These are phyloP conservation scores for Scaptomyza reducta DNA, from an alignment of 2,888 invertebrate genomes.

Conservation along the genomic window DNA sequence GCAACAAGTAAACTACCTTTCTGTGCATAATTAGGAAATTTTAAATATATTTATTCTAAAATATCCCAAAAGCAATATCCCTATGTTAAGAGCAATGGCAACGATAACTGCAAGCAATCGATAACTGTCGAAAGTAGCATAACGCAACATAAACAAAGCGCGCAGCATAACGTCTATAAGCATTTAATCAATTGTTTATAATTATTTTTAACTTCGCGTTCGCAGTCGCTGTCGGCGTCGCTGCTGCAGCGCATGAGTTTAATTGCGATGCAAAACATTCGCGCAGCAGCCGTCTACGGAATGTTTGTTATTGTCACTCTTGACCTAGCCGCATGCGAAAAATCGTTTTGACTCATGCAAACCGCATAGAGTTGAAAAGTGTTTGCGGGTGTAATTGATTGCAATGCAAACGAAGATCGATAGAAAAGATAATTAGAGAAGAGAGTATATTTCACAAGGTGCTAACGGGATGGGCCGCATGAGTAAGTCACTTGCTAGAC, in stretches of 20 bases:
- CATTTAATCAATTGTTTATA: constrained; percentile 1
- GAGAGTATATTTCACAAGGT: constrained; percentile 45
- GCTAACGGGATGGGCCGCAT: constrained; percentile 44
- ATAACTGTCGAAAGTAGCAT: neutral
- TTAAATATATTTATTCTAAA: neutral
- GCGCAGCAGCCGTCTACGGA: constrained; percentile 37
- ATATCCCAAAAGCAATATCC: neutral
- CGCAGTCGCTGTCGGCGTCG: constrained; percentile 1
- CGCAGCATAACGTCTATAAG: neutral
- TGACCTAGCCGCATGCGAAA: constrained; percentile 72
- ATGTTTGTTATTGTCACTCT: constrained; percentile 55
- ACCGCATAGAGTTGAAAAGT: neutral
- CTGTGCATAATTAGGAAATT: too few relatives aligned
- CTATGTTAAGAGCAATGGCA: neutral
- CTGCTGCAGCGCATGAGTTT: constrained; percentile 25
- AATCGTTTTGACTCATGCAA: constrained; percentile 55
- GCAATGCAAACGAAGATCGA: constrained; percentile 30
- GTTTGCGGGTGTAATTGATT: constrained; percentile 25
- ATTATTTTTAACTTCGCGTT: neutral
- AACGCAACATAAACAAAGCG: neutral
- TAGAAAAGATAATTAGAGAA: constrained; percentile 16
- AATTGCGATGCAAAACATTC: constrained; percentile 31
- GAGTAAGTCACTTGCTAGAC: constrained; percentile 41
- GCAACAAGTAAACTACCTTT: neutral
- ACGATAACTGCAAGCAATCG: neutral